phyloP scores from a whole-genome alignment of 2,888 invertebrate genomes.

The Seira ritae region DNA sequence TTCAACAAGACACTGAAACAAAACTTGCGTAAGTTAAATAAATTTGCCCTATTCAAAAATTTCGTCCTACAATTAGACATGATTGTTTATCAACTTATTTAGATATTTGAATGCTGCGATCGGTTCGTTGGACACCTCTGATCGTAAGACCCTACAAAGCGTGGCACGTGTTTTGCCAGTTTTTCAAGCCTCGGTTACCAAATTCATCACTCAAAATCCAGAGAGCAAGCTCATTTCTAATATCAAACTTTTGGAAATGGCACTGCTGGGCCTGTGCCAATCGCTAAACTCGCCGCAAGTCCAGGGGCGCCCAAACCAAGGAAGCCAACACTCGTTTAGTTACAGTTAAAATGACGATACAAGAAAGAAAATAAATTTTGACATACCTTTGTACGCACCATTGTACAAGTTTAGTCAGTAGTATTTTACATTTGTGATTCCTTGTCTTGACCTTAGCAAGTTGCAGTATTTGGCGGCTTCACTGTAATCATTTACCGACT shows the following conservation, averaged over 20 bases:
- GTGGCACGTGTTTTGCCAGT: slow-evolving; percentile 71
- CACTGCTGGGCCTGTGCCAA: slow-evolving; percentile 66
- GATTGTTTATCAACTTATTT: too few species aligned
- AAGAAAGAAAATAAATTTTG: too few species aligned
- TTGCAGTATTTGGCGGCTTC: too few species aligned
- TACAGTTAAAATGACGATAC: slow-evolving; percentile 8
- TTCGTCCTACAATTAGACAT: background rate
- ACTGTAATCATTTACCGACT: too few species aligned
- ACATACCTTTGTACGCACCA: too few species aligned
- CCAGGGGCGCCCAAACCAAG: slow-evolving; percentile 17
- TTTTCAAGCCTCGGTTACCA: slow-evolving; percentile 70
- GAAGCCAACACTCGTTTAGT: slow-evolving; percentile 55
- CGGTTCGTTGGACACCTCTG: slow-evolving; percentile 62
- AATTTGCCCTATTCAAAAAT: background rate
- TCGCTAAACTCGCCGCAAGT: slow-evolving; percentile 50
- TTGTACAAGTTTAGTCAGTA: too few species aligned
- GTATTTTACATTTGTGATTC: too few species aligned
- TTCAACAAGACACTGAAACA: slow-evolving; percentile 88
- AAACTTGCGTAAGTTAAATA: slow-evolving; percentile 83
- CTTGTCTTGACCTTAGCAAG: too few species aligned
- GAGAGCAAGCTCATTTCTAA: slow-evolving; percentile 63
- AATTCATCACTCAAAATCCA: slow-evolving; percentile 64
- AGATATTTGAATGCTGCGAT: slow-evolving; percentile 71
- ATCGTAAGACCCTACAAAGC: slow-evolving; percentile 67
- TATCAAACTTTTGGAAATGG: slow-evolving; percentile 72